These are phyloP conservation scores for Brachionus koreanus DNA, from an alignment of 1,140 invertebrate species.

Conservation along the genomic window DNA sequence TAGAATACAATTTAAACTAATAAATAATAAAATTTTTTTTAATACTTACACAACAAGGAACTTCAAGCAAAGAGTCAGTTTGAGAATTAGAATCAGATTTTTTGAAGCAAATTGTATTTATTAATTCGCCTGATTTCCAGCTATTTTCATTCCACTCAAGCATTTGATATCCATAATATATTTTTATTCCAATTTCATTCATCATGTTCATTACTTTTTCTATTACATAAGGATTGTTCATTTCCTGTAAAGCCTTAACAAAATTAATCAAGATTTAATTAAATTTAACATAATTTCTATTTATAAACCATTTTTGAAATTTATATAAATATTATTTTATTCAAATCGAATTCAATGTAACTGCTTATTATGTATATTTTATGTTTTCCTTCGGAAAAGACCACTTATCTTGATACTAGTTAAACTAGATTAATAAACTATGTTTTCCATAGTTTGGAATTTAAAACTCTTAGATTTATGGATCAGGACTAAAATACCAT, in stretches of 20 bases:
- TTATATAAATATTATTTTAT: too few species aligned
- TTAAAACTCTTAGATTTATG: too few species aligned
- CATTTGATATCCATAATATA: slow-evolving; percentile 50
- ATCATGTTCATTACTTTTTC: slow-evolving; percentile 76
- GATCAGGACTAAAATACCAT: too few species aligned
- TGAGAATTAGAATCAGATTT: neutral
- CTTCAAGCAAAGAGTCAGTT: neutral
- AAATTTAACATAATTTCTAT: too few species aligned
- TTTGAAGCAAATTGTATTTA: slow-evolving; percentile 49
- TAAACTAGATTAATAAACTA: too few species aligned
- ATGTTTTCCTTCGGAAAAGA: too few species aligned
- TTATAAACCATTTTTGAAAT: too few species aligned
- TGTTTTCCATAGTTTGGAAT: too few species aligned
- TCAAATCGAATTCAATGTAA: too few species aligned
- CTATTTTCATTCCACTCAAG: slow-evolving; percentile 53
- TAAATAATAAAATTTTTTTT: neutral
- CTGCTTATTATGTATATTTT: too few species aligned
- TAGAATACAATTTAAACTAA: neutral
- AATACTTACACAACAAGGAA: slow-evolving; percentile 6
- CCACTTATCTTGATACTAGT: too few species aligned
- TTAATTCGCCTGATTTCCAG: slow-evolving; percentile 46
- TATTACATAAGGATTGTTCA: slow-evolving; percentile 54
- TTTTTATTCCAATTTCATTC: slow-evolving; percentile 65
- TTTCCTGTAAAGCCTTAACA: slow-evolving; percentile 49
- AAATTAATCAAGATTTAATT: neutral